Percentiles rank a stretch among this genome's conserved stretches.
phyloP scores from a whole-genome alignment of 2,888 invertebrate species.

The Sphecodes monilicornis region DNA sequence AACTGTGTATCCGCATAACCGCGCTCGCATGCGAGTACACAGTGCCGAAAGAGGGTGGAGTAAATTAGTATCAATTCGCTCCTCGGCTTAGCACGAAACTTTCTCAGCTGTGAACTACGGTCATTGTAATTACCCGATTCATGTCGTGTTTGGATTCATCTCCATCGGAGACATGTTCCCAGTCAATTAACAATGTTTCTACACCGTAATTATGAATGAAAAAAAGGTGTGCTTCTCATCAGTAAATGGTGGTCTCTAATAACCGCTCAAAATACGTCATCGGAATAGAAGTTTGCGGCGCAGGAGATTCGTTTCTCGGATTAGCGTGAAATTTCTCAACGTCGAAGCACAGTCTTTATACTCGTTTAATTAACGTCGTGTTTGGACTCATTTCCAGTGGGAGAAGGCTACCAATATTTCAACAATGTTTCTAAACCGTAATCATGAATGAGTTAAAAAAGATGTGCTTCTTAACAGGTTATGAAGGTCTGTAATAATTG shows the following conservation, averaged over 20 bases:
- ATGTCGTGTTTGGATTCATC: neutral
- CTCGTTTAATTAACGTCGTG: neutral
- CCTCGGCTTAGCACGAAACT: neutral
- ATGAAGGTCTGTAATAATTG: no score
- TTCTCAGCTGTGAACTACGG: neutral
- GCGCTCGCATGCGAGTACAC: neutral
- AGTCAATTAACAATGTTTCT: neutral
- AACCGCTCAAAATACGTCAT: conserved; percentile 1
- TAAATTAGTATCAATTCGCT: conserved; percentile 1
- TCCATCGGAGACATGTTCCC: neutral
- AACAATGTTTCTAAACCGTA: no score
- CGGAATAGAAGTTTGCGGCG: neutral
- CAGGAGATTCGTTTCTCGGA: neutral
- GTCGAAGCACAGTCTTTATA: neutral
- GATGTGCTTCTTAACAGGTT: no score
- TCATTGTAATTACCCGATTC: conserved; percentile 11
- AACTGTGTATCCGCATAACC: neutral
- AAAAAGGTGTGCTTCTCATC: neutral
- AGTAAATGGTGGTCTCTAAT: neutral
- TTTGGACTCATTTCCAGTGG: neutral
- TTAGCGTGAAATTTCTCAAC: neutral
- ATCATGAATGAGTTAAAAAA: no score
- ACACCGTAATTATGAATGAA: neutral
- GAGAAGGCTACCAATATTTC: neutral
- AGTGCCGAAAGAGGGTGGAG: conserved; percentile 3